Base-by-base conservation (phyloP, 1,140 invertebrate species). In the Drosophila nikananu region DNA sequence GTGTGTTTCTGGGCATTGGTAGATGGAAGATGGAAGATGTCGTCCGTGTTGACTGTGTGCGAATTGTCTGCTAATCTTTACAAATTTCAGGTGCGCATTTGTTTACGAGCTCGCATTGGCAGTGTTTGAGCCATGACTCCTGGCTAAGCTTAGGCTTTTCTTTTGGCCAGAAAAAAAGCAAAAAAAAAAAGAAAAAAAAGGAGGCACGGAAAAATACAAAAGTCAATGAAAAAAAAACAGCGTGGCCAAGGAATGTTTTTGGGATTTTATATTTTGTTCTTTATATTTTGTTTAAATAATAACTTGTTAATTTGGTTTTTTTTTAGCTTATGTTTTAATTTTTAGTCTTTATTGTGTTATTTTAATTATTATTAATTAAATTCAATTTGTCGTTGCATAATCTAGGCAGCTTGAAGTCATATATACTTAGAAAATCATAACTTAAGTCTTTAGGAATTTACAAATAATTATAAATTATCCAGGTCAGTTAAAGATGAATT, bases 21-120 rank as follows among this genome's bases (percentile, higher is more conserved):
- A 41, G 73, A 57, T 73, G 59, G n/a, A 25, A 68, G 63, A 48
- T 59, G 39, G 32, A 54, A 52, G 63, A 71, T 67, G 62, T 27
- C 23, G 23, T 17, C 44, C 39, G 17, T 71, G 83, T 87, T 87
- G 71, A 87, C 80, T 80, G 81, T 84, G 77, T 84, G 84, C 84
- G 84, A 87, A 87, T 81, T 87, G 84, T 89, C 77, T 87, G 84
- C 84, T 87, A 87, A 87, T 87, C 84, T 89, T 87, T 84, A 84
- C 84, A 87, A 87, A 87, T 89, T 87, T 78, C 74, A 83, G 84
- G 84, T 84, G 86, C 78, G 77, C 78, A 73, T 83, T 87, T 89
- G 77, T 81, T 87, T 89, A 83, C 80, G 72, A 67, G 58, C 73
- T 62, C 52, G 49, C 51, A 49, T 70, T 27, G 49, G 27, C 58